phyloP scores from a whole-genome alignment of 2,797 vertebrate genomes.

The Ammospiza maritima region DNA sequence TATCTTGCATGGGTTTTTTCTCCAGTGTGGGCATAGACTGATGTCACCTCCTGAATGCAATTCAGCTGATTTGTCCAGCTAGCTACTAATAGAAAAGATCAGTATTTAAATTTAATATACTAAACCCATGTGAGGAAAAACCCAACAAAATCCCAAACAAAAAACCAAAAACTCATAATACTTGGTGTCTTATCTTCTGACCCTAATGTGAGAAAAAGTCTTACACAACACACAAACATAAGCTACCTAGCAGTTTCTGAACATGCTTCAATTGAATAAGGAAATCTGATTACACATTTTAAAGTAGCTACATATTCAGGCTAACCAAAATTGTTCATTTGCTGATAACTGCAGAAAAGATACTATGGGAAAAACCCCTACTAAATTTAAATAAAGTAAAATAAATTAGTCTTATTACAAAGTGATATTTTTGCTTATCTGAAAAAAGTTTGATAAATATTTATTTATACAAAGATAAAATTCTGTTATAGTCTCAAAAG shows the following conservation, averaged over 20 bases:
- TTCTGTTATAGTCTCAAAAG: neutral
- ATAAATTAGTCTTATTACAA: neutral
- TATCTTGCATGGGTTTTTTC: neutral
- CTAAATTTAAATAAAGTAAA: neutral
- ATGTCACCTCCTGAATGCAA: neutral
- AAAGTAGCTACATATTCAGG: neutral
- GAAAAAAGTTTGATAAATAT: neutral
- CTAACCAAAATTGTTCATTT: neutral
- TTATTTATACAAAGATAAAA: neutral
- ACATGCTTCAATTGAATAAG: neutral
- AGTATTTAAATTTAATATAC: neutral
- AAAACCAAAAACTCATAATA: neutral
- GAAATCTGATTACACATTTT: neutral
- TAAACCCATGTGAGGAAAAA: neutral
- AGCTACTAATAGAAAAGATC: neutral
- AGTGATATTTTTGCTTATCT: neutral
- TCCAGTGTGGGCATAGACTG: neutral
- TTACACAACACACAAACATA: neutral
- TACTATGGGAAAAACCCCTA: fast-evolving
- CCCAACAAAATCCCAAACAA: neutral
- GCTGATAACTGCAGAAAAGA: neutral
- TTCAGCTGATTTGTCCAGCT: neutral
- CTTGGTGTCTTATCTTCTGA: neutral
- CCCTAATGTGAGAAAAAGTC: neutral
- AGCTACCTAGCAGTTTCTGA: neutral